Percentiles rank a stretch among this genome's conserved stretches.
These are phyloP conservation scores for Anguilla megastoma DNA, from an alignment of 2,797 vertebrate species.

Conservation along the genomic window DNA sequence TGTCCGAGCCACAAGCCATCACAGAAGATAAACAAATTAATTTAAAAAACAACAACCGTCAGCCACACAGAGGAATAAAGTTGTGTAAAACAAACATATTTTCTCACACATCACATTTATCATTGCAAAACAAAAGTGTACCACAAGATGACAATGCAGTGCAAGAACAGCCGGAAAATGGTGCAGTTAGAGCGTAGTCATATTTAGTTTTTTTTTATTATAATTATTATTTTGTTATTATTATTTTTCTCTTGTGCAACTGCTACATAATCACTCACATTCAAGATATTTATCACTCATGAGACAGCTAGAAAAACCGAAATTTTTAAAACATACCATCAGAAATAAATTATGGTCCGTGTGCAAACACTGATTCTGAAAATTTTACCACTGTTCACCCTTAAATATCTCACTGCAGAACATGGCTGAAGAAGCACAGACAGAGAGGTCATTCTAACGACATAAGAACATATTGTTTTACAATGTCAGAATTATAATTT, in stretches of 20 bases:
- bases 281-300: slow-evolving; percentile 99
- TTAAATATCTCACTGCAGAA: slow-evolving; percentile 89
- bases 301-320: slow-evolving; percentile 88
- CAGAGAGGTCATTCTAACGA: slow-evolving; percentile 84
- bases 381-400: slow-evolving; percentile 88
- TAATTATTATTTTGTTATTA: slow-evolving; percentile 71
- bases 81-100: slow-evolving; percentile 26
- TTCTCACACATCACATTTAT: slow-evolving; percentile 41
- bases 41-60: slow-evolving; percentile 29
- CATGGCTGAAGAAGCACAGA: slow-evolving; percentile 88
- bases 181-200: slow-evolving; percentile 79
- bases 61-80: slow-evolving; percentile 54
- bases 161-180: slow-evolving; percentile 76
- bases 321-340: slow-evolving; percentile 61
- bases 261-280: slow-evolving; percentile 99
- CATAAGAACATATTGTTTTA: slow-evolving; percentile 74
- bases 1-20: not conserved
- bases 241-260: slow-evolving; percentile 94
- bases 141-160: slow-evolving; percentile 48
- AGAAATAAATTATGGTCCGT: slow-evolving; percentile 87
- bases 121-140: slow-evolving; percentile 44
- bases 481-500: slow-evolving; percentile 88
- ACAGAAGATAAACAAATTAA: slow-evolving; percentile 5
- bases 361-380: slow-evolving; percentile 89
- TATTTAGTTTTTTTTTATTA: slow-evolving; percentile 69